phyloP scores from a whole-genome alignment of 2,888 invertebrate genomes.

The Leucophenga maculata region DNA sequence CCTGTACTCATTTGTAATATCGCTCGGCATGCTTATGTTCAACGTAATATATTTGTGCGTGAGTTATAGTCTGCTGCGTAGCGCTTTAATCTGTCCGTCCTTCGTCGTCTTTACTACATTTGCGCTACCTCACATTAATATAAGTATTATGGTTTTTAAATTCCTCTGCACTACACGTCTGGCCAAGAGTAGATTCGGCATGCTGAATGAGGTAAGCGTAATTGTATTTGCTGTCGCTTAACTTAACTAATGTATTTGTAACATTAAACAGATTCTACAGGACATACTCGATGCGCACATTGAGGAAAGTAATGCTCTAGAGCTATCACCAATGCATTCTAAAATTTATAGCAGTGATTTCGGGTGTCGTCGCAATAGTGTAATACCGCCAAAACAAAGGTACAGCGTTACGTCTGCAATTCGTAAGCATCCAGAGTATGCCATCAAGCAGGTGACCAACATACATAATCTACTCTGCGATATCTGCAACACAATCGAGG shows the following conservation, averaged over 20 bases:
- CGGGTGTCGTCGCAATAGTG: constrained; percentile 45
- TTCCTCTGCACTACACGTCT: constrained; percentile 65
- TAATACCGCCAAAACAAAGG: constrained; percentile 53
- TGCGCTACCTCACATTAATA: constrained; percentile 68
- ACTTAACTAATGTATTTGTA: background rate
- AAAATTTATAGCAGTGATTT: constrained; percentile 49
- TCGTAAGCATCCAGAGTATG: constrained; percentile 61
- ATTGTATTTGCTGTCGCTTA: background rate
- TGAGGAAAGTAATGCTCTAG: constrained; percentile 57
- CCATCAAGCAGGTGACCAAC: constrained; percentile 66
- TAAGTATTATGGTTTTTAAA: constrained; percentile 68
- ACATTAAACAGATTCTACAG: constrained; percentile 62
- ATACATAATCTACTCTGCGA: constrained; percentile 69
- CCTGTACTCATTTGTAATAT: constrained; percentile 60
- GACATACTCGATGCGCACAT: constrained; percentile 63
- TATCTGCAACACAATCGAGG: constrained; percentile 67
- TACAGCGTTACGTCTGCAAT: constrained; percentile 65
- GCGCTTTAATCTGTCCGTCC: constrained; percentile 65
- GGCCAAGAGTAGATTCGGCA: constrained; percentile 64
- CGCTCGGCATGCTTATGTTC: constrained; percentile 63
- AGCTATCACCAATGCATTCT: constrained; percentile 65
- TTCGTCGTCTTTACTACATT: constrained; percentile 68
- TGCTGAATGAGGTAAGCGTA: constrained; percentile 66
- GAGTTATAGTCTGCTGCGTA: constrained; percentile 63
- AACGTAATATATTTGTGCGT: constrained; percentile 67